A percentile compares a stretch with the other conserved stretches of the same genome.
Evolutionary conservation across 2,797 vertebrate genomes (phyloP).

Genomic region (Merluccius polli): DNA sequence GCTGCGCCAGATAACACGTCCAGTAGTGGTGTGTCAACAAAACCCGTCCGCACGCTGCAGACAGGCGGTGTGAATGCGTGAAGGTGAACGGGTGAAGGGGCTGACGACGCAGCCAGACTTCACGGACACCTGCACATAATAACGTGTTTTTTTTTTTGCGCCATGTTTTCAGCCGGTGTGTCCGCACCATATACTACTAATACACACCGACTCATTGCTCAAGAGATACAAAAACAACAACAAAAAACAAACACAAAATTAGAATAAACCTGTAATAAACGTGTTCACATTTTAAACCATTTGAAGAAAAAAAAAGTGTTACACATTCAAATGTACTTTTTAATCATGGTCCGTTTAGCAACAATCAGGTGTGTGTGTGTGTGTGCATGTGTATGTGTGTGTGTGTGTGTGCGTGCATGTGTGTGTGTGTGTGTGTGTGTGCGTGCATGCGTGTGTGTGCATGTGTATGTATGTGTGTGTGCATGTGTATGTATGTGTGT

Average conservation of each 20-base stretch:
- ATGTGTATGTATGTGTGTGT: background rate
- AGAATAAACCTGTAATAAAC: background rate
- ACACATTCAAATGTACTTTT: background rate
- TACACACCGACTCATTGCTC: too few species aligned
- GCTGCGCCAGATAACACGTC: background rate
- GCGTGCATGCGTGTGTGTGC: background rate
- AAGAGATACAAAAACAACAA: too few species aligned
- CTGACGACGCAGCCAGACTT: background rate
- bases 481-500: background rate
- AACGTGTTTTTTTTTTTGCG: background rate
- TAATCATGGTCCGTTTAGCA: background rate
- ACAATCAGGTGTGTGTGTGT: background rate
- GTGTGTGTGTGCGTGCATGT: constrained; percentile 1
- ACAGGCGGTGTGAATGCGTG: background rate
- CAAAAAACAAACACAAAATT: background rate
- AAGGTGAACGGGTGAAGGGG: background rate
- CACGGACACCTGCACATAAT: background rate
- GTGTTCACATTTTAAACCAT: background rate
- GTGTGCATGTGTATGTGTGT: background rate
- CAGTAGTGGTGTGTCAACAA: background rate
- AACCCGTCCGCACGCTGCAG: background rate
- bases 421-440: background rate
- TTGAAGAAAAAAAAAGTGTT: background rate
- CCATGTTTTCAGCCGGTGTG: too few species aligned
- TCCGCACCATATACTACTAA: background rate